Percentiles rank a stretch among this genome's conserved stretches.
These are phyloP conservation scores for Mastomys natalensis DNA, from an alignment of 2,113 vertebrate genomes.

Conservation along the genomic window DNA sequence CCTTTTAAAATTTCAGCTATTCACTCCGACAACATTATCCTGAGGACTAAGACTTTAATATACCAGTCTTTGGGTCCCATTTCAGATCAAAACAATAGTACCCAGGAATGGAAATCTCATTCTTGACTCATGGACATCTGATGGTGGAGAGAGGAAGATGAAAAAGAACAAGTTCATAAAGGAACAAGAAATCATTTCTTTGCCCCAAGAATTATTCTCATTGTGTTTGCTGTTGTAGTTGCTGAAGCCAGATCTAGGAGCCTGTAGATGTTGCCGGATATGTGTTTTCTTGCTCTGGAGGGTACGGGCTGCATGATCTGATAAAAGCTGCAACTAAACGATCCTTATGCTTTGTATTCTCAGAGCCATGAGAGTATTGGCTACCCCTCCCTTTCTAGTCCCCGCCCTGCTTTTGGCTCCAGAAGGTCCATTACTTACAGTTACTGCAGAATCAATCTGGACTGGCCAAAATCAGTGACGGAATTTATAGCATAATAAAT, in stretches of 20 bases:
- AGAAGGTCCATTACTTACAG: slow-evolving; percentile 89
- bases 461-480: slow-evolving; percentile 88
- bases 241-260: slow-evolving; percentile 71
- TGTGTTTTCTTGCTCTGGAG: slow-evolving; percentile 78
- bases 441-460: slow-evolving; percentile 89
- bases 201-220: background rate
- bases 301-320: slow-evolving; percentile 81
- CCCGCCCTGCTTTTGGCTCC: slow-evolving; percentile 65
- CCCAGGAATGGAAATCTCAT: background rate
- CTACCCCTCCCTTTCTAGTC: slow-evolving; percentile 1
- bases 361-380: slow-evolving; percentile 82
- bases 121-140: background rate
- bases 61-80: background rate
- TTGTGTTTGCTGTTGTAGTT: background rate
- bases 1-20: background rate
- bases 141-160: background rate
- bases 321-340: slow-evolving; percentile 85
- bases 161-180: background rate
- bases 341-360: slow-evolving; percentile 85
- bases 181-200: background rate
- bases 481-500: slow-evolving; percentile 89
- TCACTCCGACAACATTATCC: background rate
- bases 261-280: slow-evolving; percentile 60
- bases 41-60: background rate
- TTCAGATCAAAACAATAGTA: background rate